These are phyloP conservation scores for Ichneumon xanthorius DNA, from an alignment of 2,888 invertebrate genomes.

Conservation along the genomic window DNA sequence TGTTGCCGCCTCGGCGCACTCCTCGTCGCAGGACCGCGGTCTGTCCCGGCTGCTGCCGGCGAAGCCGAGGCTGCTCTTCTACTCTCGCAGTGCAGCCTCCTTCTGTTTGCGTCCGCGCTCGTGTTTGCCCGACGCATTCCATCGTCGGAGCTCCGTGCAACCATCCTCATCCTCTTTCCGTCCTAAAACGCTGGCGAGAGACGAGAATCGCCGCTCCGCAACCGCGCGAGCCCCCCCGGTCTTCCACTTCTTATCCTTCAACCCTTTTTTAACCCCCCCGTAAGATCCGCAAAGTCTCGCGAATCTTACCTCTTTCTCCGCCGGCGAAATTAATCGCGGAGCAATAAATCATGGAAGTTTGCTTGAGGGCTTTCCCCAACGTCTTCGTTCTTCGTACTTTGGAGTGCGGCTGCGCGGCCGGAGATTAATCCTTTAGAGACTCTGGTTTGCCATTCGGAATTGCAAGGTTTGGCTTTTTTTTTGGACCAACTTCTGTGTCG, in stretches of 20 bases:
- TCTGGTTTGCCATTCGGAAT: not conserved
- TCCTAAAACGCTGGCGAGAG: slow-evolving; percentile 24
- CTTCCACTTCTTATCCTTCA: slow-evolving; percentile 37
- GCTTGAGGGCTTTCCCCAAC: not conserved
- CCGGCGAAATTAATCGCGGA: slow-evolving; percentile 46
- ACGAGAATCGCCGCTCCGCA: slow-evolving; percentile 50
- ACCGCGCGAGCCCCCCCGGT: slow-evolving; percentile 39
- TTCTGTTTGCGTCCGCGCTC: slow-evolving; percentile 77
- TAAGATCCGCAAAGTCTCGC: slow-evolving; percentile 17
- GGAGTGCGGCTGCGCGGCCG: not conserved
- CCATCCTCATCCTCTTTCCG: slow-evolving; percentile 36
- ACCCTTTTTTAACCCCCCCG: slow-evolving; percentile 11
- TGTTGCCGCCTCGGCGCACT: slow-evolving; percentile 47
- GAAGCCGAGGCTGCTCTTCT: slow-evolving; percentile 69
- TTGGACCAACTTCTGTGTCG: not conserved
- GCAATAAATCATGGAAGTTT: slow-evolving; percentile 33
- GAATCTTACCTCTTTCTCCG: not conserved
- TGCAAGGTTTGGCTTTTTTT: not conserved
- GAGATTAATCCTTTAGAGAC: not conserved
- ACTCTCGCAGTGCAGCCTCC: slow-evolving; percentile 63
- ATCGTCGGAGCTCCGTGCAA: slow-evolving; percentile 54
- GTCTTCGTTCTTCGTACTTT: not conserved
- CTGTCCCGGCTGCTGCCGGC: slow-evolving; percentile 52
- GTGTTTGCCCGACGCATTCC: slow-evolving; percentile 81
- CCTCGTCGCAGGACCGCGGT: slow-evolving; percentile 32